Percentiles rank a stretch among this genome's conserved stretches.
Conservation (phyloP, 2,113 vertebrate genomes). For the Gorsachius goisagi region DNA sequence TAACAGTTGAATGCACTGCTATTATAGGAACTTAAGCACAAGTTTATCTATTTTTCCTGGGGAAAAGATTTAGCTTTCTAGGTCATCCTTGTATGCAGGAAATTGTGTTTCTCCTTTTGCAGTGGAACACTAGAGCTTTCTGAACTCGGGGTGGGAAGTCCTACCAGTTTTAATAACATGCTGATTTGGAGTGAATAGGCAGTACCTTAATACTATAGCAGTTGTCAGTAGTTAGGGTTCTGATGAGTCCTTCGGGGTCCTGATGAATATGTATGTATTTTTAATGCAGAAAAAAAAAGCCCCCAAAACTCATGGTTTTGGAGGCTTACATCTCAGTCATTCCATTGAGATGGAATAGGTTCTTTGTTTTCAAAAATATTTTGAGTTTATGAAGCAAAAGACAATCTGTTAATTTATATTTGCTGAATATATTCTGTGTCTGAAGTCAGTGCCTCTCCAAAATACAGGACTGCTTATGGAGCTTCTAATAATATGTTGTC, state of each 20-base stretch:
- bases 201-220: neutral
- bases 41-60: slow-evolving; percentile 46
- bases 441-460: neutral
- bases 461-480: neutral
- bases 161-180: neutral
- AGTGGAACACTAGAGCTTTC: neutral
- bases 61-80: slow-evolving; percentile 50
- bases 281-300: neutral
- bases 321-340: neutral
- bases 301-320: neutral
- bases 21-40: neutral
- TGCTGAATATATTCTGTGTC: neutral
- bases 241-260: neutral
- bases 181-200: neutral
- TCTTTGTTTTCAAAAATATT: neutral
- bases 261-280: neutral
- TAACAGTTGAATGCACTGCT: slow-evolving; percentile 27
- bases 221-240: neutral
- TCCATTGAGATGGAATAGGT: neutral
- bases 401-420: neutral
- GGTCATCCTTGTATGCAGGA: slow-evolving; percentile 14
- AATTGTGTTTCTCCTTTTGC: neutral
- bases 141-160: neutral
- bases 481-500: neutral
- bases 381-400: neutral